Conservation (phyloP, 2,888 invertebrate genomes). For the Schizaphis graminum region DNA sequence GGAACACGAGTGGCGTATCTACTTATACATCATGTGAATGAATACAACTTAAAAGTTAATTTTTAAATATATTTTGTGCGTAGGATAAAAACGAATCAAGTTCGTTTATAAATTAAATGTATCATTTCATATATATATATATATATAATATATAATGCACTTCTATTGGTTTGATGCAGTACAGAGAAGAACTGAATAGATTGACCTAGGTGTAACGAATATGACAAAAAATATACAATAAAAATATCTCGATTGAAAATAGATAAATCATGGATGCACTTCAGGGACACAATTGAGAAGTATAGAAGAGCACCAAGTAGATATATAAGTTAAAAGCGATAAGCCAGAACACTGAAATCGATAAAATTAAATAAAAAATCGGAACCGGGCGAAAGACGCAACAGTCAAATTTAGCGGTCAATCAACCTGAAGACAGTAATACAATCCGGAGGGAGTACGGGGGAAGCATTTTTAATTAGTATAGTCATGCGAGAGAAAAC, state of each 20-base stretch:
- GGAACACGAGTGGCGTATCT: no score
- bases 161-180: not conserved
- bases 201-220: no score
- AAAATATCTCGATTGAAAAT: not conserved
- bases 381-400: not conserved
- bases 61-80: not conserved
- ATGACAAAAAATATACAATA: not conserved
- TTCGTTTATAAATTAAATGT: not conserved
- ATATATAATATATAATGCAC: not conserved
- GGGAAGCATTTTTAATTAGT: not conserved
- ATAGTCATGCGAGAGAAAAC: not conserved
- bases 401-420: not conserved
- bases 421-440: not conserved
- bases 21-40: not conserved
- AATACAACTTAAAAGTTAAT: not conserved
- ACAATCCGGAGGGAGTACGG: not conserved
- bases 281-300: not conserved
- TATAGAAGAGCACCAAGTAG: not conserved
- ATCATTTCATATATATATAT: no score
- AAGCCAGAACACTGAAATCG: not conserved
- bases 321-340: not conserved
- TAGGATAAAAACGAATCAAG: not conserved
- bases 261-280: no score
- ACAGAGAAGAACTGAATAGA: not conserved
- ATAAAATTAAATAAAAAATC: not conserved